Evolutionary conservation across 1,140 invertebrate genomes (phyloP), one percentile per base, ranked within the genome.

Genomic region (Homalodisca vitripennis): DNA sequence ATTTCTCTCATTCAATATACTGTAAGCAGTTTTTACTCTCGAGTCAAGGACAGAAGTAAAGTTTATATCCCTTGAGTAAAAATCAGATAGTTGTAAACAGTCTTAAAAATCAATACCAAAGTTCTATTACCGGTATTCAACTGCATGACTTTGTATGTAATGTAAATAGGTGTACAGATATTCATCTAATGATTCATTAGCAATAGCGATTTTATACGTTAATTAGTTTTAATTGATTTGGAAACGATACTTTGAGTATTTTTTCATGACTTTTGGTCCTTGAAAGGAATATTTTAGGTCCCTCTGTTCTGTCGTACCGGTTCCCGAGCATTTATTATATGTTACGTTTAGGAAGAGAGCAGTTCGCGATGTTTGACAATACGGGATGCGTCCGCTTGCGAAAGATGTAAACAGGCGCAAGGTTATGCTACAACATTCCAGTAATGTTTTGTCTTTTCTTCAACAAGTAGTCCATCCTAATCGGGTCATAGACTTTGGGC

Each of bases 161-260:
- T 51, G 48, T 51, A 51, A 51, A 51, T 51, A 51, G 48, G n/a
- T 51, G 48, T 51, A 51, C 17, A 41, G 17, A 41, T n/a, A n/a
- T n/a, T n/a, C n/a, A n/a, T n/a, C 34, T 41, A 6, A 41, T 10
- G 17, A 51, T 51, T 20, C 3, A 51, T 51, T 51, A 51, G 48
- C n/a, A 20, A 51, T 51, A 51, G 48, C 3, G 3, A 51, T 51
- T 51, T 51, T 51, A 20, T 51, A 51, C 48, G 48, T 51, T 51
- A 20, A 51, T 51, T 51, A 51, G 48, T 51, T 51, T 51, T 51
- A 12, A 51, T n/a, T n/a, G 22, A n/a, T 20, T 51, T 41, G 6
- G 6, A 41, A 41, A 10, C 17, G 6, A 10, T 41, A 10, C 6
- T 41, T 41, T 10, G 6, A 10, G 17, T 10, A 41, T 10, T 41